Evolutionary conservation across 2,888 invertebrate species (phyloP), one percentile per base, ranked within the genome.

Genomic region (Cylindroiulus punctatus): DNA sequence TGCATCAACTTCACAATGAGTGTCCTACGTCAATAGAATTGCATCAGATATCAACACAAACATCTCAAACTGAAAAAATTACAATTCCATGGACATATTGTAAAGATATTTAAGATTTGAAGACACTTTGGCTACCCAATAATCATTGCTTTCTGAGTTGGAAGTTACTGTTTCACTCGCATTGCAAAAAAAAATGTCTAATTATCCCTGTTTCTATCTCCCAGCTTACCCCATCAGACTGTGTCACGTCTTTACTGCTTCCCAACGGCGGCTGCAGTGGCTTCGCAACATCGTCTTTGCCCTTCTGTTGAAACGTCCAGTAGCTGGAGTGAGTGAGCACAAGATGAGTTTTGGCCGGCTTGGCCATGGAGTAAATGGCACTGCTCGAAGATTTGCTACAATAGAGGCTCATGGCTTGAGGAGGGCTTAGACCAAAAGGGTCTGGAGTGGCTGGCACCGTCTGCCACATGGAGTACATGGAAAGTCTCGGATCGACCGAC

Each of bases 381-480:
- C 91, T 92, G 87, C 93, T 93, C n/a, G 47, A 86, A 89, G 94
- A 93, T 90, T 96, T 93, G 87, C 96, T 96, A 91, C 96, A 96
- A 90, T 96, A 96, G 85, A 91, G 90, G 0, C 91, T 90, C 93
- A 94, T 94, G 87, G 94, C 93, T 90, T 93, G 92, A 89, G 93
- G 93, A 83, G 95, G 93, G 89, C 94, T 93, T 89, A 95, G 91
- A 86, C 95, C 94, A 89, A 94, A 91, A 87, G 93, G 93, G 91
- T 93, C 26, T 89, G 89, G 87, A 89, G 90, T 42, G 22, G 85
- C 65, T 7, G 86, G 86, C 14, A 87, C 87, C 12, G 86, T 89
- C 87, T 91, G 90, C 92, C 98, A 98, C 90, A 98, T 97, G 86
- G 97, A 97, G 91, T 98, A 98, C 98, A 98, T 98, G 81, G 98